A percentile compares a stretch with the other conserved stretches of the same genome.
These are phyloP conservation scores for Heliconius nattereri DNA, from an alignment of 1,140 invertebrate species.

Conservation along the genomic window DNA sequence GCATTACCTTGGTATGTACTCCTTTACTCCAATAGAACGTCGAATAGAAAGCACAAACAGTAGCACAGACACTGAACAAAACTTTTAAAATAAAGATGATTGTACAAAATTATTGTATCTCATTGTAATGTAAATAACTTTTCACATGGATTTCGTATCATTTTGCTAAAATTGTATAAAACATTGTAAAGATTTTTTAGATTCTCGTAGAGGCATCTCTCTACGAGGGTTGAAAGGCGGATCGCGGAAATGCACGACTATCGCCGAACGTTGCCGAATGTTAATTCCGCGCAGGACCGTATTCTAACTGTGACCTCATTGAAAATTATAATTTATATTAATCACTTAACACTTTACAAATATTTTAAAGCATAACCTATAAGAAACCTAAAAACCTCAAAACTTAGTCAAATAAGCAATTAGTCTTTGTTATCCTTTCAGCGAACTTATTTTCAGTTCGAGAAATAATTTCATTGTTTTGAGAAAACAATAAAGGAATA, in stretches of 20 bases:
- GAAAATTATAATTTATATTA: not conserved
- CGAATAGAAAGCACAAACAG: slow-evolving; percentile 49
- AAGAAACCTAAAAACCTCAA: not conserved
- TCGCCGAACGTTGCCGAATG: slow-evolving; percentile 65
- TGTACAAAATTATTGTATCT: slow-evolving; percentile 33
- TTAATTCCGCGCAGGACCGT: slow-evolving; percentile 62
- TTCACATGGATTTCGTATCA: slow-evolving; percentile 51
- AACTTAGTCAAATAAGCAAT: not conserved
- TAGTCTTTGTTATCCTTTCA: not conserved
- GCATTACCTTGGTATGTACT: slow-evolving; percentile 30
- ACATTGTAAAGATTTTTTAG: slow-evolving; percentile 74
- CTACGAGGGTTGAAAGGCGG: slow-evolving; percentile 71
- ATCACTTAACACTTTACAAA: not conserved
- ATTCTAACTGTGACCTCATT: slow-evolving; percentile 51
- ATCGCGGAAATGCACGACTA: slow-evolving; percentile 69
- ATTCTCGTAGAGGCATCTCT: slow-evolving; percentile 66
- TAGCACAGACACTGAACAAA: slow-evolving; percentile 58
- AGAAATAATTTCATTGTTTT: not conserved
- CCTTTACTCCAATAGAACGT: slow-evolving; percentile 30
- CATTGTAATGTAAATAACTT: slow-evolving; percentile 43
- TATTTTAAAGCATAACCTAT: not conserved
- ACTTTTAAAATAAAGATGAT: slow-evolving; percentile 28
- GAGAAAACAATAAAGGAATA: not conserved
- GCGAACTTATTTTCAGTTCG: not conserved
- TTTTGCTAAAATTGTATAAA: slow-evolving; percentile 48